A percentile compares a stretch with the other conserved stretches of the same genome.
phyloP scores from a whole-genome alignment of 2,797 vertebrate species.

The Gallirallus australis region DNA sequence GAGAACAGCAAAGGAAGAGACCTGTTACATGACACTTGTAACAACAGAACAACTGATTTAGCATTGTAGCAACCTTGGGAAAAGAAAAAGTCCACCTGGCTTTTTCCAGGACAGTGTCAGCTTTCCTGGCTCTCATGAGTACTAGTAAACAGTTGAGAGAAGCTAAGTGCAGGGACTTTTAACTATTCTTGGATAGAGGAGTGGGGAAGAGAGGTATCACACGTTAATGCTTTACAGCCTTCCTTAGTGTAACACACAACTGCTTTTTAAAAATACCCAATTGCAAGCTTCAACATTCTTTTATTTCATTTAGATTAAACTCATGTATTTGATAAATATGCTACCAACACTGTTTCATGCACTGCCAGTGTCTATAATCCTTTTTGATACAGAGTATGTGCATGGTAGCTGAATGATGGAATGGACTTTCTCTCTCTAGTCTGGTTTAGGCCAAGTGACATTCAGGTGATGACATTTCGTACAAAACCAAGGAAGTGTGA shows the following conservation, averaged over 20 bases:
- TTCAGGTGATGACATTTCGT: slow-evolving; percentile 46
- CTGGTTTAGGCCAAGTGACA: slow-evolving; percentile 31
- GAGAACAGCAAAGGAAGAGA: no score
- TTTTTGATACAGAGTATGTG: slow-evolving; percentile 8
- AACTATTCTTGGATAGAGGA: background rate
- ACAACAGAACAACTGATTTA: background rate
- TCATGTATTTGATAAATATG: slow-evolving; percentile 19
- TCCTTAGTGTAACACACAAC: background rate
- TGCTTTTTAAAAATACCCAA: background rate
- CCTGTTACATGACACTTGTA: background rate
- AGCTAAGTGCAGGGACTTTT: background rate
- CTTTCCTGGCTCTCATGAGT: background rate
- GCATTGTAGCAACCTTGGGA: background rate
- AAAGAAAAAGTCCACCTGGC: background rate
- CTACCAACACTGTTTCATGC: background rate
- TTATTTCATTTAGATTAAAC: slow-evolving; percentile 22
- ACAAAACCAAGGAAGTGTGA: slow-evolving; percentile 48
- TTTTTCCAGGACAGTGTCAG: background rate
- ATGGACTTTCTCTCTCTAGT: slow-evolving; percentile 2
- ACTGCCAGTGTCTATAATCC: background rate
- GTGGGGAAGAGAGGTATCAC: background rate
- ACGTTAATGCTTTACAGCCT: background rate
- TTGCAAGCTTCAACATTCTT: slow-evolving; percentile 5
- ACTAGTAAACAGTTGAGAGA: background rate
- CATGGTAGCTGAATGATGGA: background rate